Percentiles rank a stretch among this genome's conserved stretches.
Evolutionary conservation across 2,797 vertebrate genomes (phyloP).

Genomic region (Alosa sapidissima): DNA sequence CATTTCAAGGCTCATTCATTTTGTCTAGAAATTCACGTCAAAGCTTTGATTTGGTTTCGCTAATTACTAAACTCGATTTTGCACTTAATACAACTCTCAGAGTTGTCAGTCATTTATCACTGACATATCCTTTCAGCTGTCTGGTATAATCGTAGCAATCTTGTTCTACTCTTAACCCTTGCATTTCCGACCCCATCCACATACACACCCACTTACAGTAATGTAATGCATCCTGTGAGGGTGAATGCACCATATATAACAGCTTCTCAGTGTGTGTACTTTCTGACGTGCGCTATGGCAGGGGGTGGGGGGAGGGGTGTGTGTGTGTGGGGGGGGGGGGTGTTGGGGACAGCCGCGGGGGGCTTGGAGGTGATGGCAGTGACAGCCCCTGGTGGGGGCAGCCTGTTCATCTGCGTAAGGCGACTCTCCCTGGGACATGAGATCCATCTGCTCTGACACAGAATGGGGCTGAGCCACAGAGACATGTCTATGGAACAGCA

Average conservation of each 20-base stretch:
- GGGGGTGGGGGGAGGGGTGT: background rate
- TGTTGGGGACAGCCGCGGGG: background rate
- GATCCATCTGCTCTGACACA: constrained; percentile 21
- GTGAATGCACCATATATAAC: background rate
- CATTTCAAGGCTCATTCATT: background rate
- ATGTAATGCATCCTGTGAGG: background rate
- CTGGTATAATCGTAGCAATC: background rate
- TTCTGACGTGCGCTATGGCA: background rate
- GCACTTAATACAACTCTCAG: background rate
- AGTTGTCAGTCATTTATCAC: background rate
- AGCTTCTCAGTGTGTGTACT: background rate
- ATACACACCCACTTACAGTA: background rate
- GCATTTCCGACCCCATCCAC: background rate
- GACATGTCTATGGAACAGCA: background rate
- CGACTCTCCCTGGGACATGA: background rate
- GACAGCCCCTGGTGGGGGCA: background rate
- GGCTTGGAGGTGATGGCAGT: constrained; percentile 6
- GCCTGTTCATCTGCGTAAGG: background rate
- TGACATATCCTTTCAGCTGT: background rate
- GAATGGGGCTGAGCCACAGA: background rate
- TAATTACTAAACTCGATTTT: background rate
- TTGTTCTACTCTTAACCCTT: background rate
- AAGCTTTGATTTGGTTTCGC: background rate
- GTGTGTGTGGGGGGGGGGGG: background rate
- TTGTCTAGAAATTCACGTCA: background rate